Base-by-base conservation (phyloP, 2,888 invertebrate genomes). In the Dryococelus australis region DNA sequence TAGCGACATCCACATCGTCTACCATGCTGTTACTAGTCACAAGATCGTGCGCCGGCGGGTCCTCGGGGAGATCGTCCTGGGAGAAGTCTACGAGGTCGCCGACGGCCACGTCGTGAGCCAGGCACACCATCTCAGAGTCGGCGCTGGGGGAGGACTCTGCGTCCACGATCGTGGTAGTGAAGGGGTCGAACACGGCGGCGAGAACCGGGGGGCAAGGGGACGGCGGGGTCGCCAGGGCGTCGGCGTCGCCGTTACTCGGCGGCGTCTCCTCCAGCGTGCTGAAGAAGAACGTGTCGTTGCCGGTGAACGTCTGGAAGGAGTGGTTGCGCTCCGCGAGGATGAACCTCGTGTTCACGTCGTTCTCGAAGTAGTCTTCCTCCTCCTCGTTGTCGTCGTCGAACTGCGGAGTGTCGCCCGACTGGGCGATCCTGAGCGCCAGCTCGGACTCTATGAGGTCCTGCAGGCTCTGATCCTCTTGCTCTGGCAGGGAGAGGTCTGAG, bases 401-500 rank as follows among this genome's bases (percentile, higher is more conserved):
- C 28, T 87, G 86, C 1, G 86, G 80, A n/a, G 87, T 85, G 35
- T 86, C 53, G 28, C 84, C 84, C 16, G 87, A 85, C 8, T 85
- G 84, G 35, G 84, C 84, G 10, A 87, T 26, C 83, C 89, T 87
- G 78, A 89, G 84, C 12, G 90, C 90, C 81, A 90, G 88, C 86
- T 90, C 90, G 26, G 90, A 90, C 83, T 90, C 90, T 87, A 90
- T 90, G 47, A 90, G 88, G 88, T 90, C 90, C 88, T 90, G 90
- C 51, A 90, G 88, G 85, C 90, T 90, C 51, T 88, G 87, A 65
- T 86, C 89, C 83, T 88, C 89, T 86, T 89, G 89, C 20, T 87
- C 87, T 13, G 87, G 85, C 24, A 85, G 51, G 28, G 87, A 85
- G 13, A 87, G 80, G 79, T 87, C 85, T 16, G 85, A 80, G n/a